Percentiles rank a stretch among this genome's conserved stretches.
phyloP scores from a whole-genome alignment of 2,888 invertebrate species.

The Gerosis bhagava region DNA sequence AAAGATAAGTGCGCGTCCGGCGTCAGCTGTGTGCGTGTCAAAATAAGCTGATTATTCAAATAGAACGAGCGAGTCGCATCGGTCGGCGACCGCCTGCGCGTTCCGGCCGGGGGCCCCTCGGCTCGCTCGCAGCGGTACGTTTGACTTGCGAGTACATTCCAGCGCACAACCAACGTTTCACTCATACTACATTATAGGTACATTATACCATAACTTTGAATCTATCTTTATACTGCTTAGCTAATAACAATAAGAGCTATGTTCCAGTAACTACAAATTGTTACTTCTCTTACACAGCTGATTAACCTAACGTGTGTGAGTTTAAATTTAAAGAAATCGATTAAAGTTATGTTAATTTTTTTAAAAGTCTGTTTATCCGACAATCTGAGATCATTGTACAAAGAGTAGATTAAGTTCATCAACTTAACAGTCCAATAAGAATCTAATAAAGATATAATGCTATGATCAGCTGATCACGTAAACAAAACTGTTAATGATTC shows the following conservation, averaged over 20 bases:
- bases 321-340: no score
- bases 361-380: no score
- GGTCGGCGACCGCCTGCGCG: slow-evolving; percentile 64
- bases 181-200: slow-evolving; percentile 10
- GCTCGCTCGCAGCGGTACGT: slow-evolving; percentile 38
- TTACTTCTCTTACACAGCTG: no score
- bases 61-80: slow-evolving; percentile 70
- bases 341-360: no score
- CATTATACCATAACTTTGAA: neutral
- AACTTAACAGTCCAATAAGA: slow-evolving; percentile 12
- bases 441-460: slow-evolving; percentile 54
- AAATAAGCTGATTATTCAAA: slow-evolving; percentile 83
- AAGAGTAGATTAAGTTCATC: neutral
- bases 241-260: no score
- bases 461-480: slow-evolving; percentile 77
- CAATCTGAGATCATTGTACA: no score
- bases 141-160: slow-evolving; percentile 31
- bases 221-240: neutral
- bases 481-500: slow-evolving; percentile 49
- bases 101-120: slow-evolving; percentile 41
- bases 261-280: no score
- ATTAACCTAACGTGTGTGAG: no score
- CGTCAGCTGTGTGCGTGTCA: slow-evolving; percentile 81
- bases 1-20: slow-evolving; percentile 69
- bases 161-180: slow-evolving; percentile 20